Evolutionary conservation across 2,888 invertebrate genomes (phyloP), one percentile per base, ranked within the genome.

Genomic region (Zootermopsis nevadensis): DNA sequence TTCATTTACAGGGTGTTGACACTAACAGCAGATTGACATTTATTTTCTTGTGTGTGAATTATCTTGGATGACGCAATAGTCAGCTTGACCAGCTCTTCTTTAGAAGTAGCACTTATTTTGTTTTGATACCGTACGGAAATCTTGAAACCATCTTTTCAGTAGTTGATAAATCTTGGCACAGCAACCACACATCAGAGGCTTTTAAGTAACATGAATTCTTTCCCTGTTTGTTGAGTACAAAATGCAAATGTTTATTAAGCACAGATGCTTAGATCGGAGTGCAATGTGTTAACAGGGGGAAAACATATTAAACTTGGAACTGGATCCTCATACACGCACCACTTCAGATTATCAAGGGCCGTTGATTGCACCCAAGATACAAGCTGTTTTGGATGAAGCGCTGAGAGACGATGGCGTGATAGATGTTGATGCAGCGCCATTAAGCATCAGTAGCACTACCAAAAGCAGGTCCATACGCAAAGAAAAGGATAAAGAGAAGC

Each of bases 351-450:
- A 85, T 79, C 80, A 81, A 77, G 83, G 82, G 8, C 85, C 85
- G 24, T 66, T 83, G 19, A 80, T 85, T 31, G 85, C 84, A 30
- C 85, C 85, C 22, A 85, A 84, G 60, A 85, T 85, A n/a, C 83
- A 84, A 55, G 85, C 85, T 53, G 83, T 85, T 30, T 77, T 85
- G 67, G 85, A 85, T 30, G 84, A 85, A 84, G 85, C 85, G 1
- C 83, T 85, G 19, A 81, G 79, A 35, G 84, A 83, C 27, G 85
- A 85, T 76, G 85, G 80, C n/a, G 84, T 84, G 53, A 79, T 85
- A 42, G 84, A 85, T 66, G 83, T 85, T 55, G 85, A 85, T 84
- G 85, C 84, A 31, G 83, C 84, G n/a, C 53, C 82, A 10, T 53
- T 84, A 27, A 81, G 60, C 66, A 80, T 74, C 80, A 74, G 42